A percentile compares a stretch with the other conserved stretches of the same genome.
These are phyloP conservation scores for Drosophila fulvimacula DNA, from an alignment of 2,888 invertebrate species.

Conservation along the genomic window DNA sequence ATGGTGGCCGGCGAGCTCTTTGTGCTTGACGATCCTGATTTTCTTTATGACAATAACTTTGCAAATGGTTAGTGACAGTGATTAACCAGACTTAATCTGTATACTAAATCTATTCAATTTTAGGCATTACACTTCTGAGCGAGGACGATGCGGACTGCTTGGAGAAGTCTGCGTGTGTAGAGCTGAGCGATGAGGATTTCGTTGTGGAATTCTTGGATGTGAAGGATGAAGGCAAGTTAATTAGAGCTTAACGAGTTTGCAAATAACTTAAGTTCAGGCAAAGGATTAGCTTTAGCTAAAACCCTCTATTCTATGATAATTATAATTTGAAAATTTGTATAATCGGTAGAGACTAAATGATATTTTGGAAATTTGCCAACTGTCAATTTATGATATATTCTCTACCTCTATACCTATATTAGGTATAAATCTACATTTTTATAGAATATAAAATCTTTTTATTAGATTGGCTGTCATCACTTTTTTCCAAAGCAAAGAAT, in stretches of 20 bases:
- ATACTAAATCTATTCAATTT: neutral
- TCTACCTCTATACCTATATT: neutral
- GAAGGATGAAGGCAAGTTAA: constrained; percentile 79
- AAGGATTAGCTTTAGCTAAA: neutral
- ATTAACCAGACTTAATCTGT: neutral
- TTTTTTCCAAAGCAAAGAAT: neutral
- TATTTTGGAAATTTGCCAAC: neutral
- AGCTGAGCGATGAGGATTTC: constrained; percentile 76
- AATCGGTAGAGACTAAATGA: neutral
- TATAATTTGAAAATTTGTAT: neutral
- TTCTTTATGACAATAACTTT: constrained; percentile 81
- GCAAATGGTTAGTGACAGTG: constrained; percentile 75
- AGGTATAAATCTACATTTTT: neutral
- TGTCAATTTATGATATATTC: too few relatives aligned
- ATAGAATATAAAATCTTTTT: neutral
- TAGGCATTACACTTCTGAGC: constrained; percentile 74
- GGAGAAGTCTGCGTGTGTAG: constrained; percentile 43
- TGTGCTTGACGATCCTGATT: constrained; percentile 73
- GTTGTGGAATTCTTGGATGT: constrained; percentile 79
- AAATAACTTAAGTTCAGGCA: neutral
- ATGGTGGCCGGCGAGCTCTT: constrained; percentile 76
- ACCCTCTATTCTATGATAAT: neutral
- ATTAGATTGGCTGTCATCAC: neutral
- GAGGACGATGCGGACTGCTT: constrained; percentile 27
- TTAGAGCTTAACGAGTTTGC: neutral